Percentiles rank a stretch among this genome's conserved stretches.
These are phyloP conservation scores for Aepyceros melampus DNA, from an alignment of 2,113 vertebrate genomes.

Conservation along the genomic window DNA sequence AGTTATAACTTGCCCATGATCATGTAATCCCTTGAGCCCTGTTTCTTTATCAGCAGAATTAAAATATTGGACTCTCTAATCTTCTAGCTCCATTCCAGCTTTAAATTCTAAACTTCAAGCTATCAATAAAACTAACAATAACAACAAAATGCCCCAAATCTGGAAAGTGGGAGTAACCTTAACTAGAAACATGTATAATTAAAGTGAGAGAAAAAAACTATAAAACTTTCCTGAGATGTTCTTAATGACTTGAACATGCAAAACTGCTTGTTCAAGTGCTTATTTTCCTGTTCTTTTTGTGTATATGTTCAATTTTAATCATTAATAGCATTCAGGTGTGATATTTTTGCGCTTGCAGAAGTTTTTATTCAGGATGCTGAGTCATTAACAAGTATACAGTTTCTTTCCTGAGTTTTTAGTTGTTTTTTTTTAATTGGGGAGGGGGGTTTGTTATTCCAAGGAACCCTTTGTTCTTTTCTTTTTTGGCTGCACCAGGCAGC, in stretches of 20 bases:
- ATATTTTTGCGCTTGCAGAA: background rate
- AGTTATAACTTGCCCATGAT: background rate
- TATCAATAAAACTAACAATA: background rate
- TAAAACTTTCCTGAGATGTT: background rate
- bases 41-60: constrained; percentile 1
- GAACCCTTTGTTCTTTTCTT: constrained; percentile 28
- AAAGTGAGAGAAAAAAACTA: background rate
- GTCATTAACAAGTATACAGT: background rate
- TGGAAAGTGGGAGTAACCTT: background rate
- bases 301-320: background rate
- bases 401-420: background rate
- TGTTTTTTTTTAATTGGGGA: background rate
- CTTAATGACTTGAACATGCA: constrained; percentile 24
- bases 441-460: background rate
- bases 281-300: background rate
- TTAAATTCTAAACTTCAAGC: constrained; percentile 28
- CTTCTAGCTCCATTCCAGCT: background rate
- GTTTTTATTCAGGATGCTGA: constrained; percentile 24
- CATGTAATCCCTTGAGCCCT: background rate
- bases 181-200: background rate
- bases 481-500: background rate
- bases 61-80: background rate
- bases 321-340: constrained; percentile 18
- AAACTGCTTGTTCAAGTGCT: background rate
- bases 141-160: background rate